phyloP scores from a whole-genome alignment of 1,140 invertebrate genomes.

The Acromyrmex echinatior region DNA sequence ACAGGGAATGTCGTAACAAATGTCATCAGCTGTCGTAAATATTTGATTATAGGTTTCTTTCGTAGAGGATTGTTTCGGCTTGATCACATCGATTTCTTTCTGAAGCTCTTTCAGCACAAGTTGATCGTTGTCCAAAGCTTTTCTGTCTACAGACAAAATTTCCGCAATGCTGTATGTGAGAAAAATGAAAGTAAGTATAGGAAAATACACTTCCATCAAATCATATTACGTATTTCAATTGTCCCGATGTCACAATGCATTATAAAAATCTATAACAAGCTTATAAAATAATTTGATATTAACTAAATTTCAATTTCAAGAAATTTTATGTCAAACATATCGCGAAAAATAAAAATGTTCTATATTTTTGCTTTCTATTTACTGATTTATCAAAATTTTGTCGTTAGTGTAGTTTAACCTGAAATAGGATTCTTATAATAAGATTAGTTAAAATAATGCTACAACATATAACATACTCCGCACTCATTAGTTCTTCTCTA shows the following conservation, averaged over 20 bases:
- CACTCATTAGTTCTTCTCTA: slow-evolving; percentile 84
- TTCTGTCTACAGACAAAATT: slow-evolving; percentile 79
- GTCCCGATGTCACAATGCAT: neutral
- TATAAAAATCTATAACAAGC: neutral
- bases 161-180: slow-evolving; percentile 80
- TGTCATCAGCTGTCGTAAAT: slow-evolving; percentile 63
- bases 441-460: slow-evolving; percentile 6
- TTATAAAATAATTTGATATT: neutral
- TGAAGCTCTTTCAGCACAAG: slow-evolving; percentile 80
- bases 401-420: neutral
- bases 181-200: slow-evolving; percentile 56
- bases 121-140: slow-evolving; percentile 81
- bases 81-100: slow-evolving; percentile 80
- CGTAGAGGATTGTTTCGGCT: slow-evolving; percentile 75
- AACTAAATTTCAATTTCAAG: too few species aligned
- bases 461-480: slow-evolving; percentile 78
- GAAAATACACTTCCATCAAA: neutral
- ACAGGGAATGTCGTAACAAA: slow-evolving; percentile 64
- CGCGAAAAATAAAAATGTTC: neutral
- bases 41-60: slow-evolving; percentile 67
- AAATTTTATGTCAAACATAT: neutral
- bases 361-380: neutral
- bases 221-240: neutral
- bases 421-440: neutral
- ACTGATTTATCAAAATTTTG: neutral